These are phyloP conservation scores for Hemibagrus wyckioides DNA, from an alignment of 2,113 vertebrate genomes.

Conservation along the genomic window DNA sequence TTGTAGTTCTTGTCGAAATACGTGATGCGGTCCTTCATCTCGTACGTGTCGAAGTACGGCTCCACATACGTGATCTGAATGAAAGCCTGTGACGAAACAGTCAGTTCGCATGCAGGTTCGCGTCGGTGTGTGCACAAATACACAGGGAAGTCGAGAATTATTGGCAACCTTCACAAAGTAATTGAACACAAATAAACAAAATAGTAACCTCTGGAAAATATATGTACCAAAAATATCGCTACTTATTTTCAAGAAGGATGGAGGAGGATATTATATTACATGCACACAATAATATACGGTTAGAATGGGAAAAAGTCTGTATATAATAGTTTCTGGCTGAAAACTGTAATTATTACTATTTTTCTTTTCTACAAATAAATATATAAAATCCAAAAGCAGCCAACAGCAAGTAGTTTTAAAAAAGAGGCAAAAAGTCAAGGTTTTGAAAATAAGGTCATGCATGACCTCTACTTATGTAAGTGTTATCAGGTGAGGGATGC, in stretches of 20 bases:
- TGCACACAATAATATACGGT: not conserved
- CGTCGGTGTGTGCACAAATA: not conserved
- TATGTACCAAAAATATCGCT: not conserved
- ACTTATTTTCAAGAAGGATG: not conserved
- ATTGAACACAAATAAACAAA: not conserved
- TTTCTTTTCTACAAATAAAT: not conserved
- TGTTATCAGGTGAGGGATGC: not conserved
- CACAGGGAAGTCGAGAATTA: not conserved
- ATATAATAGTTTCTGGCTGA: not conserved
- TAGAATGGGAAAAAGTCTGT: not conserved
- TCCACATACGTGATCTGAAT: conserved; percentile 98
- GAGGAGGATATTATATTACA: not conserved
- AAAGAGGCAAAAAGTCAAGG: not conserved
- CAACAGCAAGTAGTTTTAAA: too few relatives aligned
- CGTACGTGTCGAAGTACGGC: conserved; percentile 96
- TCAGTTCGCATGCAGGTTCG: not conserved
- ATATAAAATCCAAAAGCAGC: not conserved
- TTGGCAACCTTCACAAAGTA: not conserved
- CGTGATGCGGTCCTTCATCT: conserved; percentile 99
- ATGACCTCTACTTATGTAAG: not conserved
- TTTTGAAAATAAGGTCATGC: too few relatives aligned
- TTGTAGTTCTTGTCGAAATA: conserved; percentile 99
- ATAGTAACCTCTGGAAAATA: not conserved
- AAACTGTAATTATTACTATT: not conserved
- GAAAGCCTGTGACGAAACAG: conserved; percentile 79